A percentile compares a stretch with the other conserved stretches of the same genome.
Evolutionary conservation across 2,888 invertebrate species (phyloP).

Genomic region (Hofmannophila pseudospretella): DNA sequence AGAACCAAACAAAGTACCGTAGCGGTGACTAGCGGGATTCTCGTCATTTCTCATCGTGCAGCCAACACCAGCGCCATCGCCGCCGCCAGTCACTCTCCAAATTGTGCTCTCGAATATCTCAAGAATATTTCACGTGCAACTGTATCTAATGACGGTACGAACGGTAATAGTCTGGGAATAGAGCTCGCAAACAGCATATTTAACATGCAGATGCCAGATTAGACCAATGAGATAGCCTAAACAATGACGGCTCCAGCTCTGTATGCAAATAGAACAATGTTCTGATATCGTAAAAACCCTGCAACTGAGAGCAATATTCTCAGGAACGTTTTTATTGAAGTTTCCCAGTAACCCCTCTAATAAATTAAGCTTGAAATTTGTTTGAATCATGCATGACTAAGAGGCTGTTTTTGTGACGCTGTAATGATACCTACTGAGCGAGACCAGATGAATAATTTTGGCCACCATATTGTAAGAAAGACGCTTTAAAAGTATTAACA

Average conservation of each 20-base stretch:
- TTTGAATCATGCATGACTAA: constrained; percentile 65
- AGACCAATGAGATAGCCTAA: constrained; percentile 56
- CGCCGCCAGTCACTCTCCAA: constrained; percentile 49
- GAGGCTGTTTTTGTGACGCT: constrained; percentile 43
- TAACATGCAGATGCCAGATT: constrained; percentile 60
- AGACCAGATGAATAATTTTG: constrained; percentile 46
- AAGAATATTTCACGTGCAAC: constrained; percentile 64
- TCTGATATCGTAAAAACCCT: constrained; percentile 41
- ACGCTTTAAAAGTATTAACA: constrained; percentile 6
- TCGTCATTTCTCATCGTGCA: constrained; percentile 58
- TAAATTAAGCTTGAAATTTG: constrained; percentile 41
- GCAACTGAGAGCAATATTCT: constrained; percentile 34
- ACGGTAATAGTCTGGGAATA: constrained; percentile 69
- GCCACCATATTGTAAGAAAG: constrained; percentile 15
- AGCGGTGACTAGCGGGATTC: constrained; percentile 67
- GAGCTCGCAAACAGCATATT: constrained; percentile 50
- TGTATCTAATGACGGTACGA: constrained; percentile 64
- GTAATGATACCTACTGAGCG: constrained; percentile 32
- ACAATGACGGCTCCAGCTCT: constrained; percentile 60
- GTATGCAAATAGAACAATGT: constrained; percentile 56
- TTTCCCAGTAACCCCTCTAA: constrained; percentile 48
- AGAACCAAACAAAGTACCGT: constrained; percentile 68
- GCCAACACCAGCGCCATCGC: constrained; percentile 18
- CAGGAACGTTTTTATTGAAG: constrained; percentile 39
- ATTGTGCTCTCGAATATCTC: constrained; percentile 65